Conservation (phyloP, 2,888 invertebrate genomes). For the Tachystola acroxantha region DNA sequence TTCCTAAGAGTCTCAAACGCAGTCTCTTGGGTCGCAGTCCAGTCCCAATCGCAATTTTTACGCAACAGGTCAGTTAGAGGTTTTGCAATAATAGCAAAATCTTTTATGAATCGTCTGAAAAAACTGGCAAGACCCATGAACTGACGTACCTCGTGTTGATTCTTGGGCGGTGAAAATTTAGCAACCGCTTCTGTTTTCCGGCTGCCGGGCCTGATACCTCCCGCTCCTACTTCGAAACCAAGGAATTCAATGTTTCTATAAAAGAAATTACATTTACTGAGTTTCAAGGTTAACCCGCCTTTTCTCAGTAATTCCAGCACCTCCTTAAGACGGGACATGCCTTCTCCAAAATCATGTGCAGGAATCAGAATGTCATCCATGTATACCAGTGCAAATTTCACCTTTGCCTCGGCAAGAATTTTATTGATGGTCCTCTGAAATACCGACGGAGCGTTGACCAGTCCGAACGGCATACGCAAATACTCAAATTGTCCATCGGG, state of each 20-base stretch:
- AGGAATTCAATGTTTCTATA: too few relatives aligned
- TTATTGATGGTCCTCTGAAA: conserved; percentile 17
- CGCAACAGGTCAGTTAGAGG: conserved; percentile 21
- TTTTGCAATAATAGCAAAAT: conserved; percentile 14
- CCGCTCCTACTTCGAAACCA: too few relatives aligned
- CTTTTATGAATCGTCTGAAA: too few relatives aligned
- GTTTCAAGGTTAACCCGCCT: too few relatives aligned
- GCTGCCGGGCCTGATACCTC: conserved; percentile 21
- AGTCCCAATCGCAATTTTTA: conserved; percentile 6
- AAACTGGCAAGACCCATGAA: too few relatives aligned
- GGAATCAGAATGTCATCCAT: too few relatives aligned
- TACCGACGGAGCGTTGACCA: conserved; percentile 20
- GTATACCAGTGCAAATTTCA: too few relatives aligned
- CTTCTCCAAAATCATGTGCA: too few relatives aligned
- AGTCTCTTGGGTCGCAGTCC: neutral
- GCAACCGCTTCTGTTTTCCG: conserved; percentile 18
- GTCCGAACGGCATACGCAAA: too few relatives aligned
- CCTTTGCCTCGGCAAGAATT: conserved; percentile 16
- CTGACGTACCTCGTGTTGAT: conserved; percentile 17
- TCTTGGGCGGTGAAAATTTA: conserved; percentile 18
- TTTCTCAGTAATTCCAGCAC: too few relatives aligned
- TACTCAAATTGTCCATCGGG: conserved; percentile 40
- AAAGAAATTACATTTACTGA: conserved; percentile 12
- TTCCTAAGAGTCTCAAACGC: neutral
- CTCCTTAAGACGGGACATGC: too few relatives aligned